Base-by-base conservation (phyloP, 2,888 invertebrate genomes). In the Lamellibrachia columna region DNA sequence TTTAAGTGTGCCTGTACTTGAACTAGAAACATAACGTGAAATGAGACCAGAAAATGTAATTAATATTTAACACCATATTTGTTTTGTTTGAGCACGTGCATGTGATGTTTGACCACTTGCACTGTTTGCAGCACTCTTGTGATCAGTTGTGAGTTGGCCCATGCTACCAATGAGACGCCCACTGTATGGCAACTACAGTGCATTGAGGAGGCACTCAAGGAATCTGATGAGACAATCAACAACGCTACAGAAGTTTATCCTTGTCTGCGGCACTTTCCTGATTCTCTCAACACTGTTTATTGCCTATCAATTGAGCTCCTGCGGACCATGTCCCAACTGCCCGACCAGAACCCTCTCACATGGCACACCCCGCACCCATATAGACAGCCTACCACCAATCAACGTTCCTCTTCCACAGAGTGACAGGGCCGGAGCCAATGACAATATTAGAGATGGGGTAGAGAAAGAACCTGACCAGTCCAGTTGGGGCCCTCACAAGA, bases 401-500 rank as follows among this genome's bases (percentile, higher is more conserved):
- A 28, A 52, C 7, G 15, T 15, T 53, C 9, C 52, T 3, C 52
- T 90, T 8, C 8, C 7, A 52, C 55, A 55, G 7, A 58, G 60
- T 90, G 92, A 93, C 52, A 15, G 60, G 40, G 40, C 92, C 91
- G 93, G 93, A 93, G 28, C 91, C 22, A 28, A 92, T 93, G 91
- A 91, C 6, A 52, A 22, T 28, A 11, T 52, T 22, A 91, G 53
- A 28, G 91, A 91, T 52, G 53, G 91, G 52, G 22, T 11, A 15
- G 40, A 2, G 52, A 52, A 52, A 53, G 53, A 40, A 11, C 15
- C 11, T n/a, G 91, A 52, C 91, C 15, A 91, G 53, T 11, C 52
- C 53, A 91, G 40, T 40, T 91, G 52, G 52, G 91, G 60, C 9
- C 91, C 28, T 91, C 96, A 96, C 93, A 95, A 94, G 91, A 97